Evolutionary conservation across 1,140 invertebrate genomes (phyloP).

Genomic region (Rhagoletis pomonella): DNA sequence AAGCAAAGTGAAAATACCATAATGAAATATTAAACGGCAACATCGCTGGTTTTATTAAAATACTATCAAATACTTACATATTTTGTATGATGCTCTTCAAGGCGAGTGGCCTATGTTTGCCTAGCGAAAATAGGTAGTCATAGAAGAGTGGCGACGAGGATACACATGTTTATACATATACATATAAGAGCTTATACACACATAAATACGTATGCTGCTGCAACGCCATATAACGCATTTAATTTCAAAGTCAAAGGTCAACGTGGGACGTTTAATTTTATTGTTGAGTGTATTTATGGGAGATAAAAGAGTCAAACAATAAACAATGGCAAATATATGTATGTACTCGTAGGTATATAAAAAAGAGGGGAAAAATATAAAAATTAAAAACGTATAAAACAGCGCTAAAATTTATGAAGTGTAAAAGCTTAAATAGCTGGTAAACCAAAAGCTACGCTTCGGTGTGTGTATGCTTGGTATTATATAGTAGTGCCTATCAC

Average conservation of each 20-base stretch:
- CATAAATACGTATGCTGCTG: neutral
- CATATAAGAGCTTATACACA: neutral
- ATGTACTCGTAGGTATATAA: too few relatives aligned
- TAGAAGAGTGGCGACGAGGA: neutral
- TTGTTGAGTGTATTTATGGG: neutral
- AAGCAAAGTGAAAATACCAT: neutral
- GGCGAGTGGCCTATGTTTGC: too few relatives aligned
- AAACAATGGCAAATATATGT: neutral
- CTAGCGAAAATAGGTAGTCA: too few relatives aligned
- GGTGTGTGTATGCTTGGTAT: neutral
- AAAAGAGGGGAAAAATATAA: too few relatives aligned
- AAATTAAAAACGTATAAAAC: neutral
- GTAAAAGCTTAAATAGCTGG: neutral
- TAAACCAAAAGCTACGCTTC: neutral
- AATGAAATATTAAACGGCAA: neutral
- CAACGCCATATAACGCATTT: neutral
- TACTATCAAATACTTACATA: neutral
- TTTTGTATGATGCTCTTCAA: too few relatives aligned
- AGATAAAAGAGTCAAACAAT: slow-evolving; percentile 6
- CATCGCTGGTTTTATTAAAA: slow-evolving; percentile 13
- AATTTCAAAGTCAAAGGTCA: slow-evolving; percentile 48
- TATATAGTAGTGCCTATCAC: too few relatives aligned
- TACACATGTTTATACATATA: neutral
- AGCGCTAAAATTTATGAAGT: neutral
- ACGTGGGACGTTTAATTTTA: slow-evolving; percentile 34